phyloP scores from a whole-genome alignment of 2,113 vertebrate species.

The Otocyon megalotis region DNA sequence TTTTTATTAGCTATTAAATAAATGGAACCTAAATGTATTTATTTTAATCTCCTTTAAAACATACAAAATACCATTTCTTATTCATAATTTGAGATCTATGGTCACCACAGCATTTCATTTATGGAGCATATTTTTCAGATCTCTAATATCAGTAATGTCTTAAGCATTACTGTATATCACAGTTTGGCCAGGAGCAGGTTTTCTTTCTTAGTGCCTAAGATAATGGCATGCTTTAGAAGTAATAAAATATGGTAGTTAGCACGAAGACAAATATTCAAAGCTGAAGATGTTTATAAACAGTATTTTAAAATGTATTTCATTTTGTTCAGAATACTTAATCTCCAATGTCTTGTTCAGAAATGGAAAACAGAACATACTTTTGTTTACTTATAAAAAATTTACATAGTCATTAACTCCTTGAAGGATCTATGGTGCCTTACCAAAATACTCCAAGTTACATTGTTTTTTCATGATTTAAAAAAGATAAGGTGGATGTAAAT shows the following conservation, averaged over 20 bases:
- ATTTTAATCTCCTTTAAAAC: slow-evolving; percentile 42
- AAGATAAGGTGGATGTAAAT: background rate
- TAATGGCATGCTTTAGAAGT: background rate
- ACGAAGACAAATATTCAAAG: background rate
- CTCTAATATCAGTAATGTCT: background rate
- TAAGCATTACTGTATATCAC: background rate
- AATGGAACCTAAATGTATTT: background rate
- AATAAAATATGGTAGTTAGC: background rate
- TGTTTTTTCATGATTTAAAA: slow-evolving; percentile 8
- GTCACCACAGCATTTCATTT: background rate
- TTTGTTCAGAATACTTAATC: slow-evolving; percentile 23
- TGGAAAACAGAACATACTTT: background rate
- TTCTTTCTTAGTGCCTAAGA: slow-evolving; percentile 44
- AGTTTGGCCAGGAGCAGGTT: background rate
- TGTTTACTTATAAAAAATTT: background rate
- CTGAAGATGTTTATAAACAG: background rate
- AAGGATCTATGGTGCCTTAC: background rate
- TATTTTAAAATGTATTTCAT: background rate
- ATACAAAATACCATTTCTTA: background rate
- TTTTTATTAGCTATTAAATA: slow-evolving; percentile 54
- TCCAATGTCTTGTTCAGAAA: background rate
- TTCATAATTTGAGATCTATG: background rate
- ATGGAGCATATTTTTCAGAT: background rate
- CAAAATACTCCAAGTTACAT: background rate
- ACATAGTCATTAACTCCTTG: background rate